Conservation (phyloP, 2,113 vertebrate genomes). For the Sigmodon hispidus region DNA sequence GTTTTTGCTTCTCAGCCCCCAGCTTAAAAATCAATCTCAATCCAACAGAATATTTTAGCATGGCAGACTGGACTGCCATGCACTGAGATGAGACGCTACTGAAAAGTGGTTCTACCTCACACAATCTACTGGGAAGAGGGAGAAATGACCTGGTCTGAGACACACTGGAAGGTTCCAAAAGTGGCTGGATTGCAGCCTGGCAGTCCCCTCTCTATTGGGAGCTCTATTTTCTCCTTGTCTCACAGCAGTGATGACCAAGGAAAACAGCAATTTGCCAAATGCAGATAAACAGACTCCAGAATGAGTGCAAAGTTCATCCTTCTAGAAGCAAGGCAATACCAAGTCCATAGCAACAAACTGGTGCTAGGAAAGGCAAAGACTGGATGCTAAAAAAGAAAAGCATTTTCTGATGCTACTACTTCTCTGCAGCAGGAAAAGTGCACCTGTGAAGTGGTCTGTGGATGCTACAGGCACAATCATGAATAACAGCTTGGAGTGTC, state of each 20-base stretch:
- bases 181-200: background rate
- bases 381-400: slow-evolving; percentile 93
- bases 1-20: background rate
- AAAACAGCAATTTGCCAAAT: slow-evolving; percentile 82
- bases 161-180: background rate
- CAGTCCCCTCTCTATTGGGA: no score
- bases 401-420: slow-evolving; percentile 89
- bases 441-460: slow-evolving; percentile 90
- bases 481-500: slow-evolving; percentile 86
- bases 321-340: slow-evolving; percentile 90
- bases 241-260: slow-evolving; percentile 89
- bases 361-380: slow-evolving; percentile 94
- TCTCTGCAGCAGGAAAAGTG: slow-evolving; percentile 95
- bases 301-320: slow-evolving; percentile 92
- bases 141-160: background rate
- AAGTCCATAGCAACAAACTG: slow-evolving; percentile 89
- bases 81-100: background rate
- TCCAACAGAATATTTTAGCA: background rate
- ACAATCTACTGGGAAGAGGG: background rate
- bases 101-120: background rate
- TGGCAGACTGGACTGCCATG: background rate
- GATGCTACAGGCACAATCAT: slow-evolving; percentile 92
- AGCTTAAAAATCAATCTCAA: background rate
- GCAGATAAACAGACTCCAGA: slow-evolving; percentile 92
- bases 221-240: slow-evolving; percentile 17